Conservation (phyloP, 64 coral and sea anemone species). For the Cladopsammia gracilis region DNA sequence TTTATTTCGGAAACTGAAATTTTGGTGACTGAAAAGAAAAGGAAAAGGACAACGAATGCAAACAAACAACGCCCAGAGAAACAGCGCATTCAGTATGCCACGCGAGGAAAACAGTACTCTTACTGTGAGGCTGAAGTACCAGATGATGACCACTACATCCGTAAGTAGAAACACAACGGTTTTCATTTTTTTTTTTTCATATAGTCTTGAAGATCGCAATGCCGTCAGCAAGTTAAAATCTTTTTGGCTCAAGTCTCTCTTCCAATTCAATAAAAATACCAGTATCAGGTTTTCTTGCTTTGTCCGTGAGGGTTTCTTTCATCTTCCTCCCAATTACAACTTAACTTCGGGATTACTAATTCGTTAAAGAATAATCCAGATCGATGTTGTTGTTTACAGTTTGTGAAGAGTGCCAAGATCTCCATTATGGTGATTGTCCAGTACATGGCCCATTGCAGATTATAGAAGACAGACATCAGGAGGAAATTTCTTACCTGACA, state of each 20-base stretch:
- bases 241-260: too few relatives aligned
- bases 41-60: not conserved
- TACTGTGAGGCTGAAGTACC: conserved; percentile 89
- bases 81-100: conserved; percentile 39
- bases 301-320: too few relatives aligned
- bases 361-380: too few relatives aligned
- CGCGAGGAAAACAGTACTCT: conserved; percentile 8
- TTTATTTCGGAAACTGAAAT: not conserved
- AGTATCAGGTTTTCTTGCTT: too few relatives aligned
- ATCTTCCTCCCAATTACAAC: too few relatives aligned
- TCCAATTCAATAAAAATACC: too few relatives aligned
- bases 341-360: too few relatives aligned
- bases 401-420: conserved; percentile 93
- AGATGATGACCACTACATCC: conserved; percentile 87
- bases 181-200: not conserved
- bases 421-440: conserved; percentile 81
- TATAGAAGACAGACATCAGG: conserved; percentile 32
- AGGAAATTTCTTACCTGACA: not conserved
- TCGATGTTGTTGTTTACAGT: not conserved
- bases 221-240: too few relatives aligned
- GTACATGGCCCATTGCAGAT: conserved; percentile 64
- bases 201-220: not conserved
- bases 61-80: not conserved
- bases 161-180: conserved; percentile 31
- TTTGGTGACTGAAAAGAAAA: not conserved